Evolutionary conservation across 2,888 invertebrate genomes (phyloP), one percentile per base, ranked within the genome.

Genomic region (Apamea monoglypha): DNA sequence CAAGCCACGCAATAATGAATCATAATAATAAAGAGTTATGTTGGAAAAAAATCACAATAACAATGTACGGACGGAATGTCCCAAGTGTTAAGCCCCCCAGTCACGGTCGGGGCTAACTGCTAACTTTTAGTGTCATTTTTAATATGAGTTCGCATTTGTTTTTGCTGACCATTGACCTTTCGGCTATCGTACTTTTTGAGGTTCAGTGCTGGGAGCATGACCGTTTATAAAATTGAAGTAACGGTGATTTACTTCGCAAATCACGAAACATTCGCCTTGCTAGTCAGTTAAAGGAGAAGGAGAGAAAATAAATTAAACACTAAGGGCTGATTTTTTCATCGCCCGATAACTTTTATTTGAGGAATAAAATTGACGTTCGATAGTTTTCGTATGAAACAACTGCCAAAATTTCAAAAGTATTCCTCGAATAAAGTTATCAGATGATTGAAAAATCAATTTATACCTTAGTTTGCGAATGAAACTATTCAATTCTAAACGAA

Each of bases 401-500:
- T 40, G 40, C 0, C 7, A 40, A 40, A 6, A 40, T 40, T 40
- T 40, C 40, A 40, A 40, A 40, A 40, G 6, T 40, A 40, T 40
- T 40, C 40, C 40, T 40, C 40, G 40, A 40, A 40, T 40, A 40
- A 40, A 7, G 40, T 36, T 36, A 36, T 36, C 36, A 36, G 5
- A 36, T 40, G 40, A 40, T 40, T 7, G 40, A 40, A 40, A 40
- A 40, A 40, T 40, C 40, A 40, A 81, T 72, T 69, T 6, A 36
- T 85, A 68, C 40, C 68, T 72, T 18, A 56, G 69, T 53, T 75
- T 71, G 47, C 21, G 32, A 53, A 69, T 10, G 47, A 82, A 82
- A 86, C 74, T 84, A 74, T 86, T 63, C 71, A 68, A 86, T 82
- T 74, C 32, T 77, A 82, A 84, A 84, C 53, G 78, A 82, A 74